Evolutionary conservation across 2,888 invertebrate genomes (phyloP).

Genomic region (Uloborus plumipes): DNA sequence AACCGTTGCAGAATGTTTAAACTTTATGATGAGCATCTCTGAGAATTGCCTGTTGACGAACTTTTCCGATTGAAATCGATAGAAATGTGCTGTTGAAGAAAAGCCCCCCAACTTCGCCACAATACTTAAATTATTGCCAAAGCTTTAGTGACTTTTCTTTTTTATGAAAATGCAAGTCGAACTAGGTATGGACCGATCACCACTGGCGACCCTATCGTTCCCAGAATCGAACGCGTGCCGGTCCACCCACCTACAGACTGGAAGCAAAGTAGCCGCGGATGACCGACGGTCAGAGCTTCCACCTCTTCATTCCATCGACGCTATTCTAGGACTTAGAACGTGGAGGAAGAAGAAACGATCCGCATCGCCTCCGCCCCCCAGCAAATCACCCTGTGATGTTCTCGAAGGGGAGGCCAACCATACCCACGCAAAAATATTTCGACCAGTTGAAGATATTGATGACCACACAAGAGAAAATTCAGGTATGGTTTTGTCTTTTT

Average conservation of each 20-base stretch:
- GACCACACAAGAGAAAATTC: conserved; percentile 57
- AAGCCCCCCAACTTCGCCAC: too few relatives aligned
- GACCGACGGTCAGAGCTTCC: conserved; percentile 26
- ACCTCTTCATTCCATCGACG: conserved; percentile 45
- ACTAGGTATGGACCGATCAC: conserved; percentile 41
- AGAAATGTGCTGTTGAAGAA: background rate
- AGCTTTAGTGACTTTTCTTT: too few relatives aligned
- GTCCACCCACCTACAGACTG: conserved; percentile 2
- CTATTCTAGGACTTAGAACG: conserved; percentile 47
- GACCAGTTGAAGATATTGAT: conserved; percentile 42
- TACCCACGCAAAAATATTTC: conserved; percentile 27
- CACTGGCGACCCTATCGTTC: conserved; percentile 37
- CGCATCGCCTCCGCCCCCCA: conserved; percentile 26
- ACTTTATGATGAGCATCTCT: background rate
- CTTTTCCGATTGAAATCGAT: background rate
- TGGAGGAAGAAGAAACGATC: conserved; percentile 49
- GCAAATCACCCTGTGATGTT: background rate
- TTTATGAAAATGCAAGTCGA: conserved; percentile 44
- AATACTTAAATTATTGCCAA: too few relatives aligned
- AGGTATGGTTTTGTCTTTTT: conserved; percentile 19
- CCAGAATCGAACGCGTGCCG: conserved; percentile 36
- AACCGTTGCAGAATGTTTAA: background rate
- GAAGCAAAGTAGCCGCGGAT: conserved; percentile 14
- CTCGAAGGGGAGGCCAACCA: conserved; percentile 20
- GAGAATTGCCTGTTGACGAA: background rate